Evolutionary conservation across 2,113 vertebrate genomes (phyloP).

Genomic region (Petrocephalus microphthalmus): DNA sequence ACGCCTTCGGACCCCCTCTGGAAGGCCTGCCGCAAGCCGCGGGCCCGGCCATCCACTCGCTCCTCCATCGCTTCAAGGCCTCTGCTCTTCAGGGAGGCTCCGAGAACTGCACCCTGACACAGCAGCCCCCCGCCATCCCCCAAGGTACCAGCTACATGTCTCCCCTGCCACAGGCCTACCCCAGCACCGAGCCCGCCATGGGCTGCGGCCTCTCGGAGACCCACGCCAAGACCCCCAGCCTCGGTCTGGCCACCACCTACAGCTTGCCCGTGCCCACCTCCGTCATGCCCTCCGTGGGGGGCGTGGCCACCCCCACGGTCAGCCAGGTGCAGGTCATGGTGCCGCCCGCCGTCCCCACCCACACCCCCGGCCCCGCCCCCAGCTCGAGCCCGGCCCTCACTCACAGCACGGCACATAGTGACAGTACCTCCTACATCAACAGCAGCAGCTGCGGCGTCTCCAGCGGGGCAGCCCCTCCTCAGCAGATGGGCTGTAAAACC

Average conservation of each 20-base stretch:
- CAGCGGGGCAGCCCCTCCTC: conserved; percentile 53
- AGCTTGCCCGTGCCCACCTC: conserved; percentile 58
- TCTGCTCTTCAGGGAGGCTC: conserved; percentile 48
- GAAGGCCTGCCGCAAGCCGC: conserved; percentile 54
- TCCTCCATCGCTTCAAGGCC: conserved; percentile 75
- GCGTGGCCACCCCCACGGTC: conserved; percentile 48
- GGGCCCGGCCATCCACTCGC: conserved; percentile 64
- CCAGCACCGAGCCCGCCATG: conserved; percentile 55
- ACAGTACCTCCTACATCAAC: conserved; percentile 78
- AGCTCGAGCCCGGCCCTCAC: conserved; percentile 78
- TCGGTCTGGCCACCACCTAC: conserved; percentile 65
- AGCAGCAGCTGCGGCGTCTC: conserved; percentile 57
- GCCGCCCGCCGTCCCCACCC: conserved; percentile 75
- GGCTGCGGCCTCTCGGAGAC: conserved; percentile 60
- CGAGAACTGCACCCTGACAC: conserved; percentile 56
- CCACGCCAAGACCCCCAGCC: conserved; percentile 66
- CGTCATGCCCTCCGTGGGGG: conserved; percentile 59
- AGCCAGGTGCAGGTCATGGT: conserved; percentile 65
- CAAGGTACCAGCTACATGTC: conserved; percentile 60
- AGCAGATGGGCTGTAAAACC: conserved; percentile 71
- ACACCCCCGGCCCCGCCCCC: conserved; percentile 79
- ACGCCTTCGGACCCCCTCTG: conserved; percentile 62
- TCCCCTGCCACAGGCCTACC: conserved; percentile 43
- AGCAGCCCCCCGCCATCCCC: conserved; percentile 66
- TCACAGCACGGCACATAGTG: conserved; percentile 81